Evolutionary conservation across 2,113 vertebrate genomes (phyloP).

Genomic region (Entelurus aequoreus): DNA sequence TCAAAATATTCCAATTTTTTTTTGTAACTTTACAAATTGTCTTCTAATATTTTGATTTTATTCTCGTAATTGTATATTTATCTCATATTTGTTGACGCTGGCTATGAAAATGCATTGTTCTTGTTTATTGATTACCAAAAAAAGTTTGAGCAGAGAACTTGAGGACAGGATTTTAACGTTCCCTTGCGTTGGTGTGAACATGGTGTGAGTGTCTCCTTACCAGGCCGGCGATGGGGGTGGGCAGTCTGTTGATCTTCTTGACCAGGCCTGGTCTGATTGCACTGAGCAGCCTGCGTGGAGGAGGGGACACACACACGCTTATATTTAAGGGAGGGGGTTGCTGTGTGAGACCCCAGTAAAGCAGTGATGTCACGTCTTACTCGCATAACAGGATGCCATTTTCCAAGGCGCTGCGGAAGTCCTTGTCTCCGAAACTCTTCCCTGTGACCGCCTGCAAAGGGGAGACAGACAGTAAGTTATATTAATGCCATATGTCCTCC

Average conservation of each 20-base stretch:
- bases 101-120: too few species aligned
- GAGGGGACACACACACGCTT: neutral
- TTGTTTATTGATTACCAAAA: too few species aligned
- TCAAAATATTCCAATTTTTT: too few species aligned
- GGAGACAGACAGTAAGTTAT: constrained; percentile 16
- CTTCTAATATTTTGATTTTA: too few species aligned
- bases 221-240: constrained; percentile 94
- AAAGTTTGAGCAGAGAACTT: too few species aligned
- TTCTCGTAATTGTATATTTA: too few species aligned
- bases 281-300: constrained; percentile 85
- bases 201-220: constrained; percentile 71
- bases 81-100: too few species aligned
- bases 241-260: constrained; percentile 96
- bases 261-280: constrained; percentile 92
- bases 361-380: constrained; percentile 73
- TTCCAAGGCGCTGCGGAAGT: constrained; percentile 91
- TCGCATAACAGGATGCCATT: constrained; percentile 97
- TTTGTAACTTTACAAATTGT: too few species aligned
- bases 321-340: constrained; percentile 4
- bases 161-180: neutral
- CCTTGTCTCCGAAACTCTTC: constrained; percentile 89
- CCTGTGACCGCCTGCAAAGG: constrained; percentile 85
- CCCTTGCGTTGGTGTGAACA: neutral
- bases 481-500: neutral
- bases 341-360: constrained; percentile 12